phyloP scores from a whole-genome alignment of 2,888 invertebrate genomes.

The Sarcophaga rosellei region DNA sequence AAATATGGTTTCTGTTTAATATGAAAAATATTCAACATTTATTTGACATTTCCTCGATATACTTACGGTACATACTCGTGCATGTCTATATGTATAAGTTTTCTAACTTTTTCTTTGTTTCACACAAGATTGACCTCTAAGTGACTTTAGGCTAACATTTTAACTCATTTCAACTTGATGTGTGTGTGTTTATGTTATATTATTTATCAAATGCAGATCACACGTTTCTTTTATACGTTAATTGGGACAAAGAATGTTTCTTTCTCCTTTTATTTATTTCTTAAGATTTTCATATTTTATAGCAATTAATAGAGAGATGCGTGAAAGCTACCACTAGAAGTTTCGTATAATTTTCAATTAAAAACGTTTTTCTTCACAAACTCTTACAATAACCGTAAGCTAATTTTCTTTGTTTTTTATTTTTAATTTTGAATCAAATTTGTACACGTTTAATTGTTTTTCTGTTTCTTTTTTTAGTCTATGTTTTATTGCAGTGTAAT shows the following conservation, averaged over 20 bases:
- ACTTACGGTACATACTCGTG: too few species aligned
- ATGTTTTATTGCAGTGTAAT: conserved; percentile 30
- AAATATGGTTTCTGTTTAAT: too few species aligned
- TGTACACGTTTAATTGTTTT: conserved; percentile 16
- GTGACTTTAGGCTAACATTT: neutral
- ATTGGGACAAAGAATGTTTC: conserved; percentile 28
- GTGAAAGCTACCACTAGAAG: conserved; percentile 38
- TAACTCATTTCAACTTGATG: neutral
- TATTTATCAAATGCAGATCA: conserved; percentile 2
- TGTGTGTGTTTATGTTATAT: neutral
- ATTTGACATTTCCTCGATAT: too few species aligned
- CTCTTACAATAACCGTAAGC: conserved; percentile 23
- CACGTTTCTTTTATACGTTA: conserved; percentile 21
- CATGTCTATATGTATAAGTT: too few species aligned
- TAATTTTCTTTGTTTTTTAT: conserved; percentile 5
- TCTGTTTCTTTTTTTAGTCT: conserved; percentile 1
- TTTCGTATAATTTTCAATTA: conserved; percentile 17
- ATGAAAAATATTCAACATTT: too few species aligned
- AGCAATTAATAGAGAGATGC: conserved; percentile 45
- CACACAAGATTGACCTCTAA: neutral
- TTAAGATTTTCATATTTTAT: conserved; percentile 23
- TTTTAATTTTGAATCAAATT: conserved; percentile 36
- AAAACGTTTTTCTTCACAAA: neutral
- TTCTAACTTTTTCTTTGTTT: too few species aligned
- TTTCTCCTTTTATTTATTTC: conserved; percentile 12